Conservation (phyloP, 2,113 vertebrate genomes). For the Sisor rabdophorus region DNA sequence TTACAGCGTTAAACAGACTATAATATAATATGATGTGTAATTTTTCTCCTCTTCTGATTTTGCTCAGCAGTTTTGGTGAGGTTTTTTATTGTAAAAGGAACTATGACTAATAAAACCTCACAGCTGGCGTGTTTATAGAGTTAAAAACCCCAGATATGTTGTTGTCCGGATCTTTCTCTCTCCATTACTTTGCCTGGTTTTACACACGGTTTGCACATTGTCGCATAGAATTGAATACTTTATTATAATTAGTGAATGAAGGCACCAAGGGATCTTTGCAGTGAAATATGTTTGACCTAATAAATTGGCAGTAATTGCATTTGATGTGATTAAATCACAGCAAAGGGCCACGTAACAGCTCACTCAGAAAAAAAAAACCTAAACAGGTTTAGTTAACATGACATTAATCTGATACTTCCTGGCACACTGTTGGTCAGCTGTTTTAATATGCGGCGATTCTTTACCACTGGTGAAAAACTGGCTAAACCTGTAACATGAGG, state of each 20-base stretch:
- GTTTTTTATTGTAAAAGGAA: conserved; percentile 29
- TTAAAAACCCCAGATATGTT: background rate
- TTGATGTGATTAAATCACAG: conserved; percentile 8
- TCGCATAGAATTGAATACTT: conserved; percentile 8
- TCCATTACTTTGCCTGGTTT: background rate
- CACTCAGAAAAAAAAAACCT: background rate
- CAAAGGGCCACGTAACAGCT: no score
- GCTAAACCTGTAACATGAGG: background rate
- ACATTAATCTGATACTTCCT: background rate
- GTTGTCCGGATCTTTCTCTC: background rate
- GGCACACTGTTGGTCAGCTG: background rate
- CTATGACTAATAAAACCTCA: background rate
- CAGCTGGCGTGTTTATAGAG: background rate
- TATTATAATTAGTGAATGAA: conserved; percentile 22
- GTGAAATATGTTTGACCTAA: conserved; percentile 18
- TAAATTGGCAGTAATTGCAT: conserved; percentile 22
- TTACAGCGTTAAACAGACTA: background rate
- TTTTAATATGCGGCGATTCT: background rate
- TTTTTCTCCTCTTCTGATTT: background rate
- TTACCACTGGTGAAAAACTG: background rate
- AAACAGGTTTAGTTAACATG: background rate
- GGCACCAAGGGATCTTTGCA: conserved; percentile 9
- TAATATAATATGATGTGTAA: background rate
- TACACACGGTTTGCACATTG: background rate
- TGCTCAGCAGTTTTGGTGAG: background rate